Evolutionary conservation across 2,113 vertebrate species (phyloP), one percentile per base, ranked within the genome.

Genomic region (Eupsittula cactorum): DNA sequence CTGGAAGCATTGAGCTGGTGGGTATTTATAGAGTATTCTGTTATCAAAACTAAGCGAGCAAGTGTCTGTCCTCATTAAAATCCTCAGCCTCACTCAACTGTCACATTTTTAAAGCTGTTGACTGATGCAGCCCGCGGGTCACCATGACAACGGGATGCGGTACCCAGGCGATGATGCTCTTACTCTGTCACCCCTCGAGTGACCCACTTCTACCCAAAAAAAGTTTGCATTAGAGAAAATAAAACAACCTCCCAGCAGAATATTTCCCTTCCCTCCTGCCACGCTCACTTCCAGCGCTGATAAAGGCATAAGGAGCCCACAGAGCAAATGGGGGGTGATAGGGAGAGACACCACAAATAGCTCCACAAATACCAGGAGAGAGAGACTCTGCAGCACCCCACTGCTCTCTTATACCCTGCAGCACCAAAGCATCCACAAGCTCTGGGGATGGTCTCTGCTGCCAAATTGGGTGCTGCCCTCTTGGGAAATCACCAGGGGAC

Each of bases 141-240:
- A 97, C 98, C 97, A 97, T 98, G 97, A 97, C 95, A 97, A 98
- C 96, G 1, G 83, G 95, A 95, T 82, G 75, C 84, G 64, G 89
- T 91, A 93, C 95, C 95, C 95, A 92, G 95, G 88, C 31, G 0
- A 73, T 82, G 96, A 78, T 86, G 95, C 91, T 97, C 94, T 91
- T 95, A 86, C 89, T 90, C 85, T 76, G 87, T 92, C 93, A 93
- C 90, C 95, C 96, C 91, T 84, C 25, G 46, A 92, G 80, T 96
- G 89, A 95, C 93, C 95, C 93, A 80, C 15, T 97, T 98, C 96
- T 75, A 88, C 49, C 52, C 25, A 5, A 27, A 62, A 69, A 63
- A 88, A 95, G 87, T 96, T 96, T 82, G 24, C 63, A 52, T 88
- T 75, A 55, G 62, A 8, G 8, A 91, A 76, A 92, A 89, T 59